A percentile compares a stretch with the other conserved stretches of the same genome.
Conservation (phyloP, 2,888 invertebrate species). For the Mythimna lalbum region DNA sequence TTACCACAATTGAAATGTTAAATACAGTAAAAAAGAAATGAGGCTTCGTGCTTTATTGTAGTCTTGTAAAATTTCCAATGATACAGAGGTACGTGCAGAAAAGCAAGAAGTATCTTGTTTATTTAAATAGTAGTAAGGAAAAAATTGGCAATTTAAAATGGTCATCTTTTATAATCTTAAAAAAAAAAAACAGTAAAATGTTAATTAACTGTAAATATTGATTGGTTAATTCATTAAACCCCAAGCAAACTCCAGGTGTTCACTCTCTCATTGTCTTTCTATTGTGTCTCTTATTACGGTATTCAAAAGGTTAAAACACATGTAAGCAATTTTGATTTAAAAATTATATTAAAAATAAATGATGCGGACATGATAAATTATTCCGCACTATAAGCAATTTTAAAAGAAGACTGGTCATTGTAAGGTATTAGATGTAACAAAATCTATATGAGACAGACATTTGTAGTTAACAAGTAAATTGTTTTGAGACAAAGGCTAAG, state of each 20-base stretch:
- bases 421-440: neutral
- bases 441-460: neutral
- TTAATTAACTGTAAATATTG: neutral
- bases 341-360: neutral
- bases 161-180: neutral
- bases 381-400: neutral
- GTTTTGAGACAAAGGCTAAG: constrained; percentile 1
- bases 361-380: neutral
- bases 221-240: neutral
- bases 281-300: too few relatives aligned
- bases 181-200: neutral
- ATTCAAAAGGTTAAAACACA: too few relatives aligned
- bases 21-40: too few relatives aligned
- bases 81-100: too few relatives aligned
- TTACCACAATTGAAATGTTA: too few relatives aligned
- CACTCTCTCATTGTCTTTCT: too few relatives aligned
- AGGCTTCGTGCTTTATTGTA: too few relatives aligned
- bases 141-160: neutral
- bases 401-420: neutral
- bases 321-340: neutral
- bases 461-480: neutral
- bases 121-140: neutral
- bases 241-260: too few relatives aligned
- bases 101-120: too few relatives aligned
- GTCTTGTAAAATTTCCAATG: too few relatives aligned